Percentiles rank a stretch among this genome's conserved stretches.
phyloP scores from a whole-genome alignment of 2,113 vertebrate genomes.

The Cryptotis parvus region DNA sequence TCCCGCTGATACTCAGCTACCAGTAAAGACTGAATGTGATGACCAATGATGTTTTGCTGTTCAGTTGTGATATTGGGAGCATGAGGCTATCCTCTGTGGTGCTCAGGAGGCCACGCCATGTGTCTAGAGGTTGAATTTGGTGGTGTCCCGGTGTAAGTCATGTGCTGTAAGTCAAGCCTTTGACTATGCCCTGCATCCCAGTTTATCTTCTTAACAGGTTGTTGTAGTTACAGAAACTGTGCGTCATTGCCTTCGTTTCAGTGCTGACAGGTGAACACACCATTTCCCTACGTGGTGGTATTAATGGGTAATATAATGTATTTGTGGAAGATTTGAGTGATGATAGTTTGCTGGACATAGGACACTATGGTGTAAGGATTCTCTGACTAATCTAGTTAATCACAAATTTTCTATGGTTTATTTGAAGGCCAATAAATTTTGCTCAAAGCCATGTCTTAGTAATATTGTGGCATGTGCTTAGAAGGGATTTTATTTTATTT shows the following conservation, averaged over 20 bases:
- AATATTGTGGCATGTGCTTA: not conserved
- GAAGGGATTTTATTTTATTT: not conserved
- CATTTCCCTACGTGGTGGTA: not conserved
- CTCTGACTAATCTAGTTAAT: not conserved
- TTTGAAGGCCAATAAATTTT: not conserved
- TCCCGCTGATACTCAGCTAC: no score
- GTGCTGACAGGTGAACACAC: not conserved
- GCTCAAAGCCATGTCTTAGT: not conserved
- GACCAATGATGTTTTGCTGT: no score
- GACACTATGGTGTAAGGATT: conserved; percentile 14
- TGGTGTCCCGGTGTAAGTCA: not conserved
- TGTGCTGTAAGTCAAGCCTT: not conserved
- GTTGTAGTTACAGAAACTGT: not conserved
- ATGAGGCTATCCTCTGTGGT: no score
- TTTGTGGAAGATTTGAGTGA: conserved; percentile 14
- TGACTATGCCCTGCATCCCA: not conserved
- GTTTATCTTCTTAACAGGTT: not conserved
- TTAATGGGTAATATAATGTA: not conserved
- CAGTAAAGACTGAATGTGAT: no score
- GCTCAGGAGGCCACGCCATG: no score
- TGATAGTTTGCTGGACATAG: not conserved
- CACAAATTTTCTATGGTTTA: not conserved
- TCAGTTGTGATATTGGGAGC: no score
- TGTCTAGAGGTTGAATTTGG: not conserved
- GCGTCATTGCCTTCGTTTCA: not conserved